Evolutionary conservation across 2,888 invertebrate genomes (phyloP).

Genomic region (Thelaira solivaga): DNA sequence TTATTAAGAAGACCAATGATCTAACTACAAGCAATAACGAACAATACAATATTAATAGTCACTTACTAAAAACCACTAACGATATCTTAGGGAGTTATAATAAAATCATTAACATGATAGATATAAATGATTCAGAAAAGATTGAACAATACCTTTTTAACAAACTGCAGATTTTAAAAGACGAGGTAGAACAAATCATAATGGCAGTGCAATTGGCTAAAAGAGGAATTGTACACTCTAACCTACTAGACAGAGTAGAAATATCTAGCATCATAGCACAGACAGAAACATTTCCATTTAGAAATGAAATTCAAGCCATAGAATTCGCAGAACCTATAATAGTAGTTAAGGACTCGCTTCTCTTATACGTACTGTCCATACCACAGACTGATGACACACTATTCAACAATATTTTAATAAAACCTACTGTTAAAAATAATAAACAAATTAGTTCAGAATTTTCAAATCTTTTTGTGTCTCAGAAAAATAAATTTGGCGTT

Average conservation of each 20-base stretch:
- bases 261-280: constrained; percentile 51
- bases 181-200: constrained; percentile 19
- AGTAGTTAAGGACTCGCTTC: constrained; percentile 48
- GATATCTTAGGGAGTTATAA: neutral
- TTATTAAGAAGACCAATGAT: neutral
- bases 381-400: constrained; percentile 49
- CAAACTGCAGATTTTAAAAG: constrained; percentile 7
- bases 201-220: constrained; percentile 52
- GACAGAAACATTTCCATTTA: constrained; percentile 57
- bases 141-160: constrained; percentile 7
- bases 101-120: neutral
- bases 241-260: constrained; percentile 53
- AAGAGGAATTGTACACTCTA: constrained; percentile 54
- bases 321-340: constrained; percentile 59
- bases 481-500: constrained; percentile 37
- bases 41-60: neutral
- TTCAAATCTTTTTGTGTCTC: constrained; percentile 46
- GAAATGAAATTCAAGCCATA: constrained; percentile 56
- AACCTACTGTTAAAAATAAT: constrained; percentile 49
- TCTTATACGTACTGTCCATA: constrained; percentile 49
- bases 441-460: constrained; percentile 40
- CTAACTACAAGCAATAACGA: neutral
- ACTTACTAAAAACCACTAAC: neutral
- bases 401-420: constrained; percentile 53
- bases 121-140: neutral